These are phyloP conservation scores for Cavia porcellus DNA, from an alignment of 2,113 vertebrate species.

Conservation along the genomic window DNA sequence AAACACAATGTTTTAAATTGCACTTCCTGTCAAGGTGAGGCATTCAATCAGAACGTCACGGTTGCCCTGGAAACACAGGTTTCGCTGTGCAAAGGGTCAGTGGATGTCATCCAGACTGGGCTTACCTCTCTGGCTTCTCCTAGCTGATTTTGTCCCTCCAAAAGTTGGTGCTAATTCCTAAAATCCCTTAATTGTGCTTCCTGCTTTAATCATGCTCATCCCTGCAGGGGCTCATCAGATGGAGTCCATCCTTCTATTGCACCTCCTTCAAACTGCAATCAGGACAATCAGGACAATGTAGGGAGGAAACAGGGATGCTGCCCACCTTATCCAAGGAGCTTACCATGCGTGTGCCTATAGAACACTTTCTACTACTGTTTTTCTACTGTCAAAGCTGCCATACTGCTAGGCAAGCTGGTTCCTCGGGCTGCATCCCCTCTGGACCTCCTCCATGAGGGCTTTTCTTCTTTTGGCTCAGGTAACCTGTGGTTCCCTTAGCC, in stretches of 20 bases:
- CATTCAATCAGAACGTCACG: conserved; percentile 37
- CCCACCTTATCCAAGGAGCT: neutral
- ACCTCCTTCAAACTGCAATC: neutral
- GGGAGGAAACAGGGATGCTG: neutral
- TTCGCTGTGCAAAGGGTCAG: conserved; percentile 73
- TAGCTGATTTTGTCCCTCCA: conserved; percentile 22
- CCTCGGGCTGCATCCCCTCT: neutral
- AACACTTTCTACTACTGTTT: neutral
- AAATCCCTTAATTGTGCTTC: conserved; percentile 4
- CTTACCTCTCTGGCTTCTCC: conserved; percentile 40
- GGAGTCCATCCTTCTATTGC: no score
- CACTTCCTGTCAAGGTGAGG: conserved; percentile 50
- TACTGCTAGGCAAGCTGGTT: accelerated
- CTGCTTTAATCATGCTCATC: neutral
- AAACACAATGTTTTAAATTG: conserved; percentile 51
- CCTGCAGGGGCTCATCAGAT: neutral
- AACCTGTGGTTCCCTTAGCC: neutral
- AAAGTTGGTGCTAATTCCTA: conserved; percentile 16
- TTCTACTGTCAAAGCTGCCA: neutral
- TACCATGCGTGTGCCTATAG: accelerated
- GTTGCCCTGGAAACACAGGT: conserved; percentile 78
- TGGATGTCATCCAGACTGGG: neutral
- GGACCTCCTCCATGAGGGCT: neutral
- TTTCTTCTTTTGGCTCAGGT: neutral
- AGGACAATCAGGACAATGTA: neutral